Percentiles rank a stretch among this genome's conserved stretches.
These are phyloP conservation scores for Xiphophorus couchianus DNA, from an alignment of 2,113 vertebrate genomes.

Conservation along the genomic window DNA sequence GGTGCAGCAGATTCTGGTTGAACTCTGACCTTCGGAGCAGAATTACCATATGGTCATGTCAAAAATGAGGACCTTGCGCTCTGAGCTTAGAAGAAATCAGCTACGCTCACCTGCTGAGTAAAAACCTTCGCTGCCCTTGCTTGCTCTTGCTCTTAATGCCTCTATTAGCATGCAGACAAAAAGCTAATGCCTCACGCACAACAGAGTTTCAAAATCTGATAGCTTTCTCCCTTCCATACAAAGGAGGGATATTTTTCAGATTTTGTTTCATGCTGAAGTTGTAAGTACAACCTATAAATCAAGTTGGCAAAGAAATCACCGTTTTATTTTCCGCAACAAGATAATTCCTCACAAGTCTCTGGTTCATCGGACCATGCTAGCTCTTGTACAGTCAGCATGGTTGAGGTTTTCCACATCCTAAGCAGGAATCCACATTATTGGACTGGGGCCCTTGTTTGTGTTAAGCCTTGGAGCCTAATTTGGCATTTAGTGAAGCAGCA, in stretches of 20 bases:
- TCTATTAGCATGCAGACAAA: conserved; percentile 21
- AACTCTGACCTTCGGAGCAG: conserved; percentile 29
- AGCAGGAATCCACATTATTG: conserved; percentile 55
- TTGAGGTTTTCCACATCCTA: conserved; percentile 41
- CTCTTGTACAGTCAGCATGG: conserved; percentile 49
- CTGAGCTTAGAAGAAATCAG: conserved; percentile 44
- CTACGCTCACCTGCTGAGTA: conserved; percentile 2
- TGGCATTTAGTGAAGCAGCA: conserved; percentile 67
- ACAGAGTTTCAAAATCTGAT: conserved; percentile 26
- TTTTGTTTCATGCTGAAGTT: neutral
- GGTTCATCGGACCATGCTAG: conserved; percentile 9
- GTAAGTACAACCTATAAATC: conserved; percentile 8
- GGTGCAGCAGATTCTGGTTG: neutral
- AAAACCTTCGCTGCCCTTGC: conserved; percentile 26
- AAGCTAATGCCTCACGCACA: conserved; percentile 24
- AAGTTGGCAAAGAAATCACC: neutral
- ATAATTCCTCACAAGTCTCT: conserved; percentile 20
- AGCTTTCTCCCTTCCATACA: conserved; percentile 8
- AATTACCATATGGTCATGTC: conserved; percentile 11
- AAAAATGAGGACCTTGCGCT: conserved; percentile 33
- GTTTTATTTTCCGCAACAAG: conserved; percentile 16
- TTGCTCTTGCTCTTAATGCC: conserved; percentile 23
- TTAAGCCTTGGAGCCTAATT: conserved; percentile 58
- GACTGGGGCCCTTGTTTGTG: conserved; percentile 55
- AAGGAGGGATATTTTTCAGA: neutral